A percentile compares a stretch with the other conserved stretches of the same genome.
Conservation (phyloP, 2,113 vertebrate genomes). For the Semnornis frantzii region DNA sequence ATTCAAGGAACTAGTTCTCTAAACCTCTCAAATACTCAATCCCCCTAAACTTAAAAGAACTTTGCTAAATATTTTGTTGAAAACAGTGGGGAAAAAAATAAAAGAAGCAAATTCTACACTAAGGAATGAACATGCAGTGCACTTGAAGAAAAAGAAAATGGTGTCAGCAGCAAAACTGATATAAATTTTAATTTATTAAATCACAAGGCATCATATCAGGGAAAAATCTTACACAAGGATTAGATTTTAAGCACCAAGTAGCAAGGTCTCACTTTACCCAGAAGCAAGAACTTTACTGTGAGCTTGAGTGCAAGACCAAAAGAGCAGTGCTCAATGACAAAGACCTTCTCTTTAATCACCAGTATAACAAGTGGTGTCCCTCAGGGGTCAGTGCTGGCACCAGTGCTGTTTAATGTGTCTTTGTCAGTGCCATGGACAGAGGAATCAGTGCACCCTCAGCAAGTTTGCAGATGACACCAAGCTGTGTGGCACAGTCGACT, state of each 20-base stretch:
- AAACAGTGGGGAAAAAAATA: not conserved
- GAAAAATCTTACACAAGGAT: not conserved
- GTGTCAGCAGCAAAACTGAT: not conserved
- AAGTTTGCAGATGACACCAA: no score
- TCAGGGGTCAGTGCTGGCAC: no score
- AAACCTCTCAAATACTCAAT: not conserved
- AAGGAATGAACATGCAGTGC: not conserved
- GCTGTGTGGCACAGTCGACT: no score
- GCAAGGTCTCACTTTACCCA: not conserved
- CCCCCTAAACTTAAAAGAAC: not conserved
- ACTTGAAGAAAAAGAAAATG: not conserved
- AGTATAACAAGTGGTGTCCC: no score
- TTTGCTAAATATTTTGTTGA: not conserved
- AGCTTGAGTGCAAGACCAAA: not conserved
- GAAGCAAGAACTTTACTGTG: not conserved
- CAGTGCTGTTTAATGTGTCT: no score
- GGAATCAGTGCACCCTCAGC: no score
- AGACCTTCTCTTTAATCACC: not conserved
- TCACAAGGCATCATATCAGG: fast-evolving
- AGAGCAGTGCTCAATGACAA: not conserved
- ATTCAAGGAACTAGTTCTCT: not conserved
- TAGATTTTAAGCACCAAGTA: not conserved
- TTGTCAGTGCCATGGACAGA: no score
- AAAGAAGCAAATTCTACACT: not conserved
- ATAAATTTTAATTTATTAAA: not conserved